phyloP scores from a whole-genome alignment of 2,797 vertebrate species.

The Microtus obscurus region DNA sequence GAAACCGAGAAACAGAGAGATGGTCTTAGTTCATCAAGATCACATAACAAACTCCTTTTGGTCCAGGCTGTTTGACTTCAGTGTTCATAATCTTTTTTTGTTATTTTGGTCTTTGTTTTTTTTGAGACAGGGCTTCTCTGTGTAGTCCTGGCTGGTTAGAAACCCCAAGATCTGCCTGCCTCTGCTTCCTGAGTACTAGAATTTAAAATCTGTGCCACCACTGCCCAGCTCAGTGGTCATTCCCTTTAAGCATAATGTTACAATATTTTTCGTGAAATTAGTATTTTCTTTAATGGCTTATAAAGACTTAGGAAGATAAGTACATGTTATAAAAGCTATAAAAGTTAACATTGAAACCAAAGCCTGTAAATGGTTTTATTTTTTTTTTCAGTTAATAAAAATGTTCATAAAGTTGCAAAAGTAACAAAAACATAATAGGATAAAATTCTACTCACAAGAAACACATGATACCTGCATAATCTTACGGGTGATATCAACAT shows the following conservation, averaged over 20 bases:
- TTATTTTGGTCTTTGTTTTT: not conserved
- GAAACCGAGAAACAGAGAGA: not conserved
- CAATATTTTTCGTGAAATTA: not conserved
- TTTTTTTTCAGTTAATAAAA: conserved; percentile 52
- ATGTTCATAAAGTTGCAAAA: not conserved
- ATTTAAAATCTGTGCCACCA: not conserved
- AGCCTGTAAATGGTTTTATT: not conserved
- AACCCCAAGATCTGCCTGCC: not conserved
- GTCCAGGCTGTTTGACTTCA: not conserved
- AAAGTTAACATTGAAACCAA: conserved; percentile 8
- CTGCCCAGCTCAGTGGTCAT: not conserved
- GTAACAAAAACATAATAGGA: not conserved
- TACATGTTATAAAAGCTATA: not conserved
- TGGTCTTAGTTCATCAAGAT: not conserved
- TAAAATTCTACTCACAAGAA: not conserved
- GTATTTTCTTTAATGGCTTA: conserved; percentile 14
- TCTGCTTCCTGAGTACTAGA: not conserved
- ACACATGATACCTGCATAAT: not conserved
- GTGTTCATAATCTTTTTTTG: conserved; percentile 9
- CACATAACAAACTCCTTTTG: not conserved
- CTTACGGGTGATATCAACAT: not conserved
- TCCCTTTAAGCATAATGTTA: not conserved
- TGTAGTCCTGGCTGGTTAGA: not conserved
- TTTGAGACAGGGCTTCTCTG: not conserved
- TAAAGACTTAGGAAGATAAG: conserved; percentile 9